Evolutionary conservation across 2,797 vertebrate species (phyloP), one percentile per base, ranked within the genome.

Genomic region (Bucorvus abyssinicus): DNA sequence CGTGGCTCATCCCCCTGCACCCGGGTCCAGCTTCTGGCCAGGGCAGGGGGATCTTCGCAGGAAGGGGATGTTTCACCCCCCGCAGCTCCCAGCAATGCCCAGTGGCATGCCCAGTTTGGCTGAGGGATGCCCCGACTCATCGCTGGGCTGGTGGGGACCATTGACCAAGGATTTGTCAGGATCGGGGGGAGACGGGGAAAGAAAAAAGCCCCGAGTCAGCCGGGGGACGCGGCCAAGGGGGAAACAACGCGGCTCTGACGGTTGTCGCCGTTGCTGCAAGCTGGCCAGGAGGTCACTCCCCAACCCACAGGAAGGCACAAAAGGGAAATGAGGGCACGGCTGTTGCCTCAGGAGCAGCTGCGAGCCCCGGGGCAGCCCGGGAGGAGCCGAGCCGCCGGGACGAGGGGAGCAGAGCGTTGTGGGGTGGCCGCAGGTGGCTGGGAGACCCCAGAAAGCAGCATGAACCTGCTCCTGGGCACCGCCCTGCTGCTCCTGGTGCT

Each of bases 241-340:
- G 44, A 89, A 78, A 24, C 0, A 0, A 44, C 0, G 0, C 0
- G 0, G 50, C 55, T 32, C 14, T 32, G 55, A 44, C 0, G 0
- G 52, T 63, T 83, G 32, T 2, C 1, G 5, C 47, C 0, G 14
- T 64, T 84, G 69, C 60, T n/a, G 44, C 0, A 6, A 75, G 38
- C 59, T 18, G 32, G 34, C 52, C 30, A 71, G 76, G 45, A 90
- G 63, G 36, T 55, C 47, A 34, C 68, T 84, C 52, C 60, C 75
- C 22, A 85, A 42, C 63, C 16, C 57, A 76, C 95, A 93, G 92
- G 93, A 93, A 95, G 71, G 34, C 0, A 0, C 13, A 50, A 36
- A 77, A 56, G 36, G 71, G 86, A 96, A 92, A 55, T 83, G 87
- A 97, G 23, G 80, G 69, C 69, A 57, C 7, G 0, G 24, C 40